These are phyloP conservation scores for Esox niger DNA, from an alignment of 2,113 vertebrate genomes.

Conservation along the genomic window DNA sequence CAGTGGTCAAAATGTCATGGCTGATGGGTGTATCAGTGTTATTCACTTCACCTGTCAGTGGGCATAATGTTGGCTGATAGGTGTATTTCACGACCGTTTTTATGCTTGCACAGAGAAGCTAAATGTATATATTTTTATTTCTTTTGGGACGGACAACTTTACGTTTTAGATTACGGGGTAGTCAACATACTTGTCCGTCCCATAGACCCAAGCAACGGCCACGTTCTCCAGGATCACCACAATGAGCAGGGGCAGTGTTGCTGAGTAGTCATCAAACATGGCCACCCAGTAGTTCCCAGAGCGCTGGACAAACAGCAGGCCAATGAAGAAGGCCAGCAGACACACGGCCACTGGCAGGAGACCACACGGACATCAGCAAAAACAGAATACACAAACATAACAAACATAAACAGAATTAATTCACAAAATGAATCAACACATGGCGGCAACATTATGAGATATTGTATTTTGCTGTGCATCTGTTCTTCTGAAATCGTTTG, in stretches of 20 bases:
- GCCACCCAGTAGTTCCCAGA: constrained; percentile 97
- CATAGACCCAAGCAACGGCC: constrained; percentile 89
- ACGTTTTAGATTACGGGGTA: too few species aligned
- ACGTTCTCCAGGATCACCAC: constrained; percentile 93
- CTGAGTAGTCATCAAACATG: constrained; percentile 98
- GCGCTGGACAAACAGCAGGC: constrained; percentile 92
- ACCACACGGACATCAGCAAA: background rate
- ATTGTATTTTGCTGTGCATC: background rate
- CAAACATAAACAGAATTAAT: background rate
- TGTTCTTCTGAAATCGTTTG: background rate
- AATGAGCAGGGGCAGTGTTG: constrained; percentile 90
- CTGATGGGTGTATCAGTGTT: too few species aligned
- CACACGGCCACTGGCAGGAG: constrained; percentile 82
- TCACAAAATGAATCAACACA: background rate
- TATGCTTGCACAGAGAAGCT: too few species aligned
- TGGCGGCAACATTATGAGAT: too few species aligned
- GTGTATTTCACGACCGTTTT: too few species aligned
- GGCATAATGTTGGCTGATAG: too few species aligned
- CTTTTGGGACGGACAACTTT: too few species aligned
- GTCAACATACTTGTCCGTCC: constrained; percentile 86
- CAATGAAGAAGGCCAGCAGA: constrained; percentile 85
- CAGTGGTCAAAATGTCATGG: too few species aligned
- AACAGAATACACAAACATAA: too few species aligned
- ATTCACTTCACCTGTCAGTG: too few species aligned
- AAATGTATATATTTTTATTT: too few species aligned